These are phyloP conservation scores for Cataglyphis altisquamis DNA, from an alignment of 2,888 invertebrate genomes.

Conservation along the genomic window DNA sequence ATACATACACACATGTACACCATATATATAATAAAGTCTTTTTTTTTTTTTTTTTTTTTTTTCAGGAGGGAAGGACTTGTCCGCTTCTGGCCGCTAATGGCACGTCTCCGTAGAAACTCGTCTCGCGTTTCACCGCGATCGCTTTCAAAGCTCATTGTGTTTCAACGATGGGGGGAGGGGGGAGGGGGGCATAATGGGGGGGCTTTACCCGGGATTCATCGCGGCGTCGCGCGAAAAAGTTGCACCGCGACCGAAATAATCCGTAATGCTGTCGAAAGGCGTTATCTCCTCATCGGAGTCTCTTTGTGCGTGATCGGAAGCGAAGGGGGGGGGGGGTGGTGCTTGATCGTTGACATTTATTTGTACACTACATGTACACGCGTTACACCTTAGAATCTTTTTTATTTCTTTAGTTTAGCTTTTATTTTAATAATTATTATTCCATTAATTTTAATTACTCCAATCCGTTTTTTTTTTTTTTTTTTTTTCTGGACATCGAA, in stretches of 20 bases:
- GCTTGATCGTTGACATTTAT: slow-evolving; percentile 22
- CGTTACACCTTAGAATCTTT: not conserved
- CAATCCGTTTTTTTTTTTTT: not conserved
- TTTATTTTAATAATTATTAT: not conserved
- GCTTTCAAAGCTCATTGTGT: slow-evolving; percentile 31
- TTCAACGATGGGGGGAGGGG: not conserved
- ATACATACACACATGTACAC: not conserved
- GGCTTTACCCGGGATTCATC: slow-evolving; percentile 17
- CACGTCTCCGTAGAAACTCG: slow-evolving; percentile 41
- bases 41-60: no score
- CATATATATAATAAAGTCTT: no score
- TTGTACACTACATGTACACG: slow-evolving; percentile 21
- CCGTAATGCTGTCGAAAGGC: slow-evolving; percentile 31
- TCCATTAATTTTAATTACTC: not conserved
- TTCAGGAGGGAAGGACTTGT: slow-evolving; percentile 1
- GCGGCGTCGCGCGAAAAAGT: slow-evolving; percentile 41
- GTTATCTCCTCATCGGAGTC: slow-evolving; percentile 12
- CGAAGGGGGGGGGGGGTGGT: slow-evolving; percentile 3
- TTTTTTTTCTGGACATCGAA: not conserved
- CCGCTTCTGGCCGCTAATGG: slow-evolving; percentile 45
- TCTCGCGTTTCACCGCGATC: slow-evolving; percentile 43
- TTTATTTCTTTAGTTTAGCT: not conserved
- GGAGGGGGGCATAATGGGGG: no score
- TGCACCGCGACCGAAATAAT: slow-evolving; percentile 32
- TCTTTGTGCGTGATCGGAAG: slow-evolving; percentile 46